Evolutionary conservation across 2,888 invertebrate genomes (phyloP).

Genomic region (Meiosimyza platycephala): DNA sequence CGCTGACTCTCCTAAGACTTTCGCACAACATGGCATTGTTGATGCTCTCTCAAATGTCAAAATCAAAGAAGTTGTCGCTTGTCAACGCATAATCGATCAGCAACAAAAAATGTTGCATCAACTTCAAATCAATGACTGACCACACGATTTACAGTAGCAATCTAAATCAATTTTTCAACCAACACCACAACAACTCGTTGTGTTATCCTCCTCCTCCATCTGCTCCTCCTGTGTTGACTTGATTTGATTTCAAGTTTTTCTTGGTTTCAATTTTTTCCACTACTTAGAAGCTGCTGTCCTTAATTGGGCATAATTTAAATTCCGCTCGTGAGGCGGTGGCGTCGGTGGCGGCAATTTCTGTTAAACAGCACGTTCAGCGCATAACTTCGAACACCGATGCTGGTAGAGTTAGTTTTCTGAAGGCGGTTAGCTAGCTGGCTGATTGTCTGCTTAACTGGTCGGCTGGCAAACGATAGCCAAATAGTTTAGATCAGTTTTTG

Average conservation of each 20-base stretch:
- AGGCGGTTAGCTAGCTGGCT: background rate
- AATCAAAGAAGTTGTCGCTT: constrained; percentile 49
- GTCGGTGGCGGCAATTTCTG: constrained; percentile 36
- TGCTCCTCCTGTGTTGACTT: constrained; percentile 53
- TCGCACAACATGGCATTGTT: constrained; percentile 11
- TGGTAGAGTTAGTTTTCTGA: constrained; percentile 1
- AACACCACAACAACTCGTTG: background rate
- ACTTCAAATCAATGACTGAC: constrained; percentile 12
- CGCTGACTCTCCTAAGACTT: background rate
- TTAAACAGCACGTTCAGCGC: constrained; percentile 34
- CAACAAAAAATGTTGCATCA: constrained; percentile 30
- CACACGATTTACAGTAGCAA: constrained; percentile 35
- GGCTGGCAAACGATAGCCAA: constrained; percentile 28
- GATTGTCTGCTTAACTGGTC: background rate
- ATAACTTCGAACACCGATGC: constrained; percentile 36
- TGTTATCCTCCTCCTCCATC: constrained; percentile 48
- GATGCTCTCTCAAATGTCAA: constrained; percentile 33
- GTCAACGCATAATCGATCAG: constrained; percentile 63
- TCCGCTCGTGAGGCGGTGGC: constrained; percentile 60
- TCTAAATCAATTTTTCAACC: constrained; percentile 47
- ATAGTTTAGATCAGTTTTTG: constrained; percentile 30
- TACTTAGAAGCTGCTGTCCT: constrained; percentile 42
- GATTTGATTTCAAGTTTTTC: constrained; percentile 5
- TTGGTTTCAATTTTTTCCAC: constrained; percentile 12
- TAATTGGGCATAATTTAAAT: constrained; percentile 66